phyloP scores from a whole-genome alignment of 2,888 invertebrate species.

The Cheilosia pagana region DNA sequence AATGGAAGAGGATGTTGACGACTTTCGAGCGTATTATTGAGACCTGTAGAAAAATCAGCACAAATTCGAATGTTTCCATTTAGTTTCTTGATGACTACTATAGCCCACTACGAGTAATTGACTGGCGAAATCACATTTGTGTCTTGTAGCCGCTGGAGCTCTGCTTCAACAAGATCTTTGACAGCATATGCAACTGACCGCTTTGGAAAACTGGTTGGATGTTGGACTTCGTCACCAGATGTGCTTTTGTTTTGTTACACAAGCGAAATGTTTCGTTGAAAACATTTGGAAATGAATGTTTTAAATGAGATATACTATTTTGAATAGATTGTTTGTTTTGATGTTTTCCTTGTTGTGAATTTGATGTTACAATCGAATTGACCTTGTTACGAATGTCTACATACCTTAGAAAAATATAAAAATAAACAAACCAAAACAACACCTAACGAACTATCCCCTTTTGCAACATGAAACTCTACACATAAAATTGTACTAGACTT shows the following conservation, averaged over 20 bases:
- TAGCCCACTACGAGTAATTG: slow-evolving; percentile 67
- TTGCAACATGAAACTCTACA: too few relatives aligned
- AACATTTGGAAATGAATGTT: slow-evolving; percentile 63
- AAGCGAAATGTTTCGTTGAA: slow-evolving; percentile 55
- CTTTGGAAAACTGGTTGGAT: background rate
- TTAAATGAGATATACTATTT: background rate
- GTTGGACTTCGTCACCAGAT: background rate
- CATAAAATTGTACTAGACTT: too few relatives aligned
- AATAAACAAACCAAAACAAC: too few relatives aligned
- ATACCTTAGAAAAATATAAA: too few relatives aligned
- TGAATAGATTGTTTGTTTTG: background rate
- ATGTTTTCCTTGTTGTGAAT: background rate
- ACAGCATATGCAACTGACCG: background rate
- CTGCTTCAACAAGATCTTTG: background rate
- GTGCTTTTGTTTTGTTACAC: slow-evolving; percentile 48
- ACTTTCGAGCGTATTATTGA: slow-evolving; percentile 63
- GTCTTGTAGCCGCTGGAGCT: background rate
- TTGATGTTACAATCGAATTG: background rate
- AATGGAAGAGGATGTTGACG: slow-evolving; percentile 68
- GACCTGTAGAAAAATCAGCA: slow-evolving; percentile 72
- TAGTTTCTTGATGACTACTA: slow-evolving; percentile 68
- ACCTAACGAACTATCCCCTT: too few relatives aligned
- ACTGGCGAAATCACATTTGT: background rate
- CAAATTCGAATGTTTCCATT: slow-evolving; percentile 70
- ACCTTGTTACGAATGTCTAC: too few relatives aligned